Percentiles rank a stretch among this genome's conserved stretches.
phyloP scores from a whole-genome alignment of 2,797 vertebrate genomes.

The Epinephelus coioides region DNA sequence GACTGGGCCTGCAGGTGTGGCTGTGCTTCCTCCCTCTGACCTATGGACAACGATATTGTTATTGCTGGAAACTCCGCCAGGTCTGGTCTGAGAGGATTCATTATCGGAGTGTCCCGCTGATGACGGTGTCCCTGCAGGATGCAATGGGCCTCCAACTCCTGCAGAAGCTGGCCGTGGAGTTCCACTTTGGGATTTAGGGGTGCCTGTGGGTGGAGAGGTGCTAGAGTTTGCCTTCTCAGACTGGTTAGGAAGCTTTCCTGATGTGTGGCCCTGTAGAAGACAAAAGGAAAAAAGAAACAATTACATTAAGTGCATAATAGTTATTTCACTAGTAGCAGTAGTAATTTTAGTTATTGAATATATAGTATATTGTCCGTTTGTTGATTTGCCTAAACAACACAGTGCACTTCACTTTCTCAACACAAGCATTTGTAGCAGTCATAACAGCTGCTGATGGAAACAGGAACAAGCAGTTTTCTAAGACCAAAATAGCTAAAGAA shows the following conservation, averaged over 20 bases:
- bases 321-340: neutral
- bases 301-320: neutral
- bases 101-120: constrained; percentile 84
- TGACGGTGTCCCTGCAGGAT: constrained; percentile 76
- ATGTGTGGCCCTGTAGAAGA: constrained; percentile 71
- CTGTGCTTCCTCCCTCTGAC: constrained; percentile 62
- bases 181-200: constrained; percentile 90
- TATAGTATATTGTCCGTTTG: neutral
- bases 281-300: neutral
- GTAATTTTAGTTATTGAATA: neutral
- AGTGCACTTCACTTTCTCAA: neutral
- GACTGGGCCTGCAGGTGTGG: constrained; percentile 56
- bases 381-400: neutral
- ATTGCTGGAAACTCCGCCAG: constrained; percentile 70
- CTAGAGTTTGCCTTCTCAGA: constrained; percentile 89
- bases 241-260: constrained; percentile 87
- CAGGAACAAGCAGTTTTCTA: constrained; percentile 65
- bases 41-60: constrained; percentile 69
- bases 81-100: constrained; percentile 80
- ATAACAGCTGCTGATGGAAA: constrained; percentile 55
- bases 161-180: constrained; percentile 83
- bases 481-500: constrained; percentile 68
- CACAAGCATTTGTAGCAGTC: neutral
- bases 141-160: constrained; percentile 81
- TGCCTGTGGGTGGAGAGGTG: constrained; percentile 88